Evolutionary conservation across 2,797 vertebrate genomes (phyloP), one percentile per base, ranked within the genome.

Genomic region (Luscinia luscinia): DNA sequence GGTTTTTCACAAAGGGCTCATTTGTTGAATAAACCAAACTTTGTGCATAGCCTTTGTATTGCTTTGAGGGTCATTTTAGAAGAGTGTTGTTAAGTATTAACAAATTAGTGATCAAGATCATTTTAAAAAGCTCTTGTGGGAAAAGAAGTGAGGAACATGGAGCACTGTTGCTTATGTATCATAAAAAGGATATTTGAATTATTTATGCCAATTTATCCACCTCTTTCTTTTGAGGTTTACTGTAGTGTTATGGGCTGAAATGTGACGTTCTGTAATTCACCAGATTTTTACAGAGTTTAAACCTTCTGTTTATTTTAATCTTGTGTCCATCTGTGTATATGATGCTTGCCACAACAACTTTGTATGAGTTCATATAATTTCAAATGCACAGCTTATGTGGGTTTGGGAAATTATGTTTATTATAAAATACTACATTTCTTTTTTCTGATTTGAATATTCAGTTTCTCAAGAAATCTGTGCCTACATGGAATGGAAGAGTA

Each of bases 1-100:
- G 87, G 32, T 38, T 87, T 77, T 91, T 73, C 80, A 95, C 81
- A 95, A 92, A 93, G 63, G 80, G 68, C 70, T 74, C 40, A 34
- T 94, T 95, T 89, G 91, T 82, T 90, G 82, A 86, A 87, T 87
- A 91, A 94, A 87, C 89, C 67, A 8, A 74, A 80, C 74, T 88
- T 38, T 26, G 58, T 89, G 46, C 59, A 24, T 91, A 76, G 77
- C 75, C 70, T 95, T 96, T 93, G 84, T 92, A 63, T 84, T 81
- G 66, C 3, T 6, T 67, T 40, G 27, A 94, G 89, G 77, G 89
- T 93, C 57, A 45, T 82, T 96, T 94, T 68, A 90, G 55, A 87
- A 93, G 73, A 84, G 79, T 34, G 62, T 84, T 91, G 75, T 82
- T 85, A 87, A 93, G 87, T 90, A 63, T 85, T 92, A 84, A 76